Percentiles rank a stretch among this genome's conserved stretches.
These are phyloP conservation scores for Sorex araneus DNA, from an alignment of 2,113 vertebrate species.

Conservation along the genomic window DNA sequence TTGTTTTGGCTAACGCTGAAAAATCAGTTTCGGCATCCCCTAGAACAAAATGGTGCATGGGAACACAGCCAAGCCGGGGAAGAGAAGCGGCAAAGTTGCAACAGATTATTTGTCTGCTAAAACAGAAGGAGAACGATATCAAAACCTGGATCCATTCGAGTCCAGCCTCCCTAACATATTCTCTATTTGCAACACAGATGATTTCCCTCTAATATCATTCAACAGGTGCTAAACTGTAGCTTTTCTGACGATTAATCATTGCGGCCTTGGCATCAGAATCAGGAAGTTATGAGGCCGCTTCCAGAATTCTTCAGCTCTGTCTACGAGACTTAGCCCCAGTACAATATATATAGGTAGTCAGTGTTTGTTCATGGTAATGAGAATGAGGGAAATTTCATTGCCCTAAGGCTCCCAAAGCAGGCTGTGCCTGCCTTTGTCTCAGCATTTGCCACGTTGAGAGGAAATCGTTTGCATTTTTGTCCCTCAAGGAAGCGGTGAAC, in stretches of 20 bases:
- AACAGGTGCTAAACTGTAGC: constrained; percentile 87
- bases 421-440: not conserved
- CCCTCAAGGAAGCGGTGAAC: not conserved
- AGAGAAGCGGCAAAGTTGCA: constrained; percentile 90
- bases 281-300: constrained; percentile 37
- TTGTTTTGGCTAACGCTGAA: constrained; percentile 90
- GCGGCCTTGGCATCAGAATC: constrained; percentile 67
- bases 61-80: constrained; percentile 87
- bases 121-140: constrained; percentile 89
- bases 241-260: constrained; percentile 69
- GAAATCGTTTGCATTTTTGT: constrained; percentile 15
- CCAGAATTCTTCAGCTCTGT: constrained; percentile 26
- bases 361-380: not conserved
- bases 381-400: not conserved
- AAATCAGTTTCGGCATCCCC: constrained; percentile 89
- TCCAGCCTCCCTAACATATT: constrained; percentile 81
- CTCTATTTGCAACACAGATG: constrained; percentile 84
- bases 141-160: constrained; percentile 80
- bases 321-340: not conserved
- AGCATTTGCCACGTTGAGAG: no score
- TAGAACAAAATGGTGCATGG: constrained; percentile 90
- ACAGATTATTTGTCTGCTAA: constrained; percentile 91
- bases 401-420: not conserved
- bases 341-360: not conserved
- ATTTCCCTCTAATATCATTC: constrained; percentile 81